phyloP scores from a whole-genome alignment of 2,888 invertebrate species.

The Leptinotarsa peninsularis region DNA sequence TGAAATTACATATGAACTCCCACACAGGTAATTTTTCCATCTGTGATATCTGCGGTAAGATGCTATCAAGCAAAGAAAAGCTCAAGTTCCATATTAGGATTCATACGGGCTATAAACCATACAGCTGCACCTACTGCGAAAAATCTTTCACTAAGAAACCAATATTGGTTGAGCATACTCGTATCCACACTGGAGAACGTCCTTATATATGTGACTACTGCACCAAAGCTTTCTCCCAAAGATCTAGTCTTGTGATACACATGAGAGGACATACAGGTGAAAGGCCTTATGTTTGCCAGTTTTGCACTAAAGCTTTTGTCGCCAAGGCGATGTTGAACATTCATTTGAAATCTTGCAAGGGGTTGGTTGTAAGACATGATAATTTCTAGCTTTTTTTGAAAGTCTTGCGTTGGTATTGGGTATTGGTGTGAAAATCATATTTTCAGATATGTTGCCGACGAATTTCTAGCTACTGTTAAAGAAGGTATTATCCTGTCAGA shows the following conservation, averaged over 20 bases:
- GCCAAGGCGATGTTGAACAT: conserved; percentile 74
- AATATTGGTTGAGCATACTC: conserved; percentile 62
- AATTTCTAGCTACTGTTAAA: neutral
- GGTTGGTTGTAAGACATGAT: conserved; percentile 45
- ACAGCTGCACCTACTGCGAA: conserved; percentile 62
- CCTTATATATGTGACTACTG: conserved; percentile 71
- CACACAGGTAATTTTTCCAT: conserved; percentile 69
- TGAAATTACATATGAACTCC: conserved; percentile 65
- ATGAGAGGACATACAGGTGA: conserved; percentile 75
- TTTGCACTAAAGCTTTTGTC: conserved; percentile 74
- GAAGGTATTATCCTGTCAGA: no score
- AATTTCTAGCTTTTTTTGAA: conserved; percentile 9
- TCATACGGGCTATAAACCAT: conserved; percentile 63
- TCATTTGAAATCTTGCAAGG: conserved; percentile 70
- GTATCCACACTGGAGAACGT: conserved; percentile 63
- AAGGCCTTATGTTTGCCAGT: conserved; percentile 71
- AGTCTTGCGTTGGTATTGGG: neutral
- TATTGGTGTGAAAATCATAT: neutral
- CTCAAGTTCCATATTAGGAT: conserved; percentile 66
- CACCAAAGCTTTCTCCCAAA: conserved; percentile 73
- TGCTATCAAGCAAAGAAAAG: conserved; percentile 68
- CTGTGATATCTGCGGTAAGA: conserved; percentile 73
- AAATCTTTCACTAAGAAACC: conserved; percentile 65
- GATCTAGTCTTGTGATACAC: conserved; percentile 75
- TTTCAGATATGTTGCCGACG: neutral